Conservation (phyloP, 1,140 invertebrate species). For the Pseudoatta argentina region DNA sequence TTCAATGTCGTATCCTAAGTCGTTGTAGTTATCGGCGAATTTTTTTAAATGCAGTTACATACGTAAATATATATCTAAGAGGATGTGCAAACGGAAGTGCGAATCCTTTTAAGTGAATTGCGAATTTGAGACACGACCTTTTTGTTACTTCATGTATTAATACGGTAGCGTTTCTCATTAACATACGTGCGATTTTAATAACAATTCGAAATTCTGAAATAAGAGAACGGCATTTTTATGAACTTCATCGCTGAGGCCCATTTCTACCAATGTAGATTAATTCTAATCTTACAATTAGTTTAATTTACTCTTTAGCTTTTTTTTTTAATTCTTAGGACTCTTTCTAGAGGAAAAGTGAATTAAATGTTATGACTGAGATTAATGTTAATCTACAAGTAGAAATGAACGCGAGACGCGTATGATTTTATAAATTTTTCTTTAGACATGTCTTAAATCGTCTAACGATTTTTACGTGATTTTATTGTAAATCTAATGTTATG, state of each 20-base stretch:
- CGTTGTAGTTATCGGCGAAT: constrained; percentile 38
- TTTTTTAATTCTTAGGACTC: too few species aligned
- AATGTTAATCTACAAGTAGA: too few species aligned
- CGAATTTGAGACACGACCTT: constrained; percentile 33
- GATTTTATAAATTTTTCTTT: constrained; percentile 50
- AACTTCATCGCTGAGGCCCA: constrained; percentile 10
- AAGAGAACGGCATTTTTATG: constrained; percentile 43
- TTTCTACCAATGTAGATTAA: too few species aligned
- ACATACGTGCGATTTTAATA: constrained; percentile 24
- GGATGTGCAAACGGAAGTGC: constrained; percentile 1
- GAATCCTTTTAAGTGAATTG: constrained; percentile 4
- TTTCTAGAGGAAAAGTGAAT: too few species aligned
- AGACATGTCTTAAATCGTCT: constrained; percentile 43
- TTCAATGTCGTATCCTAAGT: constrained; percentile 47
- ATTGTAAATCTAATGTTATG: constrained; percentile 38
- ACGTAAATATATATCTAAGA: constrained; percentile 49
- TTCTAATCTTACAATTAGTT: too few species aligned
- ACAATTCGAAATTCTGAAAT: constrained; percentile 7
- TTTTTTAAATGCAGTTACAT: constrained; percentile 45
- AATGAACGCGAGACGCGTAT: neutral
- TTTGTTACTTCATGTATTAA: constrained; percentile 45
- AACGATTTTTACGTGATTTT: constrained; percentile 58
- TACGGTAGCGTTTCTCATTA: constrained; percentile 33
- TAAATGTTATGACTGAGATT: too few species aligned
- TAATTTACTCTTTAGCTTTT: too few species aligned